These are phyloP conservation scores for Gymnogyps californianus DNA, from an alignment of 2,113 vertebrate species.

Conservation along the genomic window DNA sequence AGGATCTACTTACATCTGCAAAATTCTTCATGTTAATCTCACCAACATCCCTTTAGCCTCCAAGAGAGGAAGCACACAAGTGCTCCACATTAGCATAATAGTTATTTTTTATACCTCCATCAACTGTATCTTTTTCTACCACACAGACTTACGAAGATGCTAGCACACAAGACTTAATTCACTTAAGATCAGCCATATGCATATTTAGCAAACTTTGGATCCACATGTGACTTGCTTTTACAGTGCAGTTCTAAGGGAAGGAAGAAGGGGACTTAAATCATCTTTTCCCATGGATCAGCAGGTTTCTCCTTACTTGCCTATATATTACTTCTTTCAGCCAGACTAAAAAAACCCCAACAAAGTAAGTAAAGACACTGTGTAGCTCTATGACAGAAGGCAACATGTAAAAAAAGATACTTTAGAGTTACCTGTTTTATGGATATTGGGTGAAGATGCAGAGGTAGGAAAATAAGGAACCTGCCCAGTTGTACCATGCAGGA, in stretches of 20 bases:
- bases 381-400: not conserved
- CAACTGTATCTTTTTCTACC: not conserved
- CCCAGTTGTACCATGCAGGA: conserved; percentile 62
- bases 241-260: not conserved
- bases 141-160: not conserved
- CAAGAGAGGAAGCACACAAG: not conserved
- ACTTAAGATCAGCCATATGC: not conserved
- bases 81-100: not conserved
- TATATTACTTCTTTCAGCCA: not conserved
- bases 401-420: not conserved
- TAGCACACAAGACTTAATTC: not conserved
- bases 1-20: not conserved
- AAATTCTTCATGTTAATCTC: not conserved
- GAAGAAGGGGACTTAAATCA: not conserved
- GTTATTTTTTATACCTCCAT: not conserved
- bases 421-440: conserved; percentile 72
- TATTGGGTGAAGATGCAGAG: conserved; percentile 68
- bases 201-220: not conserved
- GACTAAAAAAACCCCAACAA: not conserved
- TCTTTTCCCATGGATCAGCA: not conserved
- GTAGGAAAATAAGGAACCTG: conserved; percentile 68
- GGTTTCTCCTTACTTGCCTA: not conserved
- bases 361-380: not conserved
- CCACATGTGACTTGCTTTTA: not conserved
- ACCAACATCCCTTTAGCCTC: not conserved